phyloP scores from a whole-genome alignment of 2,113 vertebrate genomes.

The Ageneiosus marmoratus region DNA sequence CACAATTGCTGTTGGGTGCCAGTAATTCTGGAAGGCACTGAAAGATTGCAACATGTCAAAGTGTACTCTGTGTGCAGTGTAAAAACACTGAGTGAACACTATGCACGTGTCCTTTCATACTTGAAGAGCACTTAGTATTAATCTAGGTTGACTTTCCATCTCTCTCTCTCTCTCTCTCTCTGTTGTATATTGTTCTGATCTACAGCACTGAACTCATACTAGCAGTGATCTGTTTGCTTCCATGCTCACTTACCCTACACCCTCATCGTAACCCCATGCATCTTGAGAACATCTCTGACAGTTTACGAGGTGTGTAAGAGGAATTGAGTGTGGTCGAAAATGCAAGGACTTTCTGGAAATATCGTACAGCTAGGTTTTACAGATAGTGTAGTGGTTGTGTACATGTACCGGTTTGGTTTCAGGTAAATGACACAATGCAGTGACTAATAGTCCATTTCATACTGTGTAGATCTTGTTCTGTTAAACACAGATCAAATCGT shows the following conservation, averaged over 20 bases:
- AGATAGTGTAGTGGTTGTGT: neutral
- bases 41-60: neutral
- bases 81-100: neutral
- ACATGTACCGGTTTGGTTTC: neutral
- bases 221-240: neutral
- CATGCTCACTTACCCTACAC: conserved; percentile 3
- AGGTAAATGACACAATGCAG: neutral
- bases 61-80: neutral
- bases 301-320: conserved; percentile 29
- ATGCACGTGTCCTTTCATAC: neutral
- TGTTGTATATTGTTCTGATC: neutral
- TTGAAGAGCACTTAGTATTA: neutral
- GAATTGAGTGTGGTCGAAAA: neutral
- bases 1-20: neutral
- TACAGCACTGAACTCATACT: neutral
- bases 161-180: conserved; percentile 2
- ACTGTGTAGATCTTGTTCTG: neutral
- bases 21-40: neutral
- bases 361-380: neutral
- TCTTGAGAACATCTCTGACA: neutral
- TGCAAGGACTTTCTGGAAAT: neutral
- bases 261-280: neutral
- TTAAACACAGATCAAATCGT: neutral
- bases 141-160: neutral
- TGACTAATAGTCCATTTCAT: neutral